Evolutionary conservation across 2,113 vertebrate genomes (phyloP), one percentile per base, ranked within the genome.

Genomic region (Xenopus borealis): DNA sequence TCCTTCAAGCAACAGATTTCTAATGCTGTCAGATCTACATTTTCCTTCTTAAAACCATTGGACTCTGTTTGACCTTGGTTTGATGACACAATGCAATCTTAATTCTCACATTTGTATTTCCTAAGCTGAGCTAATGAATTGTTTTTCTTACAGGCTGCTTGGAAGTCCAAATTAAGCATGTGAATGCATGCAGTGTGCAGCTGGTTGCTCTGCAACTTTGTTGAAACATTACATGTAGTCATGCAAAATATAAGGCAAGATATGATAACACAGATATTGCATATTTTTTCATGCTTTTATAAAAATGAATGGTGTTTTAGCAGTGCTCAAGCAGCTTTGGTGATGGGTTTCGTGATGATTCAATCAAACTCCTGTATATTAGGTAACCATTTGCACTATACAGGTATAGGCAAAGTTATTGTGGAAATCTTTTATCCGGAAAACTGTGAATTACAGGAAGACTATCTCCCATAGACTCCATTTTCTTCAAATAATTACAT

Each of bases 111-210:
- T 77, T 77, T 70, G 59, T 70, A 77, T 77, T 69, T 77, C 61
- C 67, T 77, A 77, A 77, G 47, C 74, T 45, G 67, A 70, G 74
- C 45, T 77, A 77, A 77, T 77, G 74, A 77, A 77, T 77, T 77
- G 74, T 77, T 69, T 70, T 70, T 76, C 74, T 70, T 77, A 77
- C 27, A 46, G 67, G 61, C 33, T 70, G 66, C 46, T 77, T 59
- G 63, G 45, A 69, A 77, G 66, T 77, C 74, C 74, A 77, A 70
- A 77, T 77, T 55, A 77, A 64, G 74, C 53, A 59, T 63, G 66
- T 52, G 74, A 77, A 70, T 70, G 66, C 74, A 77, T 64, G 74
- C 74, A 77, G 74, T 70, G 74, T 77, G 74, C 74, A 77, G 74
- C 74, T 77, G 74, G 74, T 70, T 77, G 55, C 74, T 46, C 74